Conservation (phyloP, 2,888 invertebrate genomes). For the Bruchidius siliquastri region DNA sequence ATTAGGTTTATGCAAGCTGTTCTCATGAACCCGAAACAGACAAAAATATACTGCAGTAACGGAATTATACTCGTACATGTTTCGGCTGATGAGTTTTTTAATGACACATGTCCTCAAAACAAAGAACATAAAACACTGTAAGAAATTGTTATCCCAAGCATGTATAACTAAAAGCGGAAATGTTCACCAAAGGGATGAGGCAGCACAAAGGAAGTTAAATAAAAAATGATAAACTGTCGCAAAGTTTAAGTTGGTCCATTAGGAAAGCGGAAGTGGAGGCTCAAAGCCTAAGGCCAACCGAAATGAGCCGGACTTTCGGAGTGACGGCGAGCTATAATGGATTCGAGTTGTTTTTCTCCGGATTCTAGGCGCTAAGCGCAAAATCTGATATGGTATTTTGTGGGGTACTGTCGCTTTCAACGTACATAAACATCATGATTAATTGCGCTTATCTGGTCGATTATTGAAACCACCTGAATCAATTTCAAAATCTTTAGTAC, state of each 20-base stretch:
- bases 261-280: conserved; percentile 10
- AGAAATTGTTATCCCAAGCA: background rate
- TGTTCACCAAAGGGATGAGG: background rate
- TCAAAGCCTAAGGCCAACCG: conserved; percentile 18
- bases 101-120: too few relatives aligned
- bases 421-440: too few relatives aligned
- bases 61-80: too few relatives aligned
- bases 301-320: conserved; percentile 31
- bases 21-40: too few relatives aligned
- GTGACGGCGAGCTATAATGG: conserved; percentile 34
- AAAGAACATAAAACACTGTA: too few relatives aligned
- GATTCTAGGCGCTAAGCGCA: background rate
- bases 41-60: too few relatives aligned
- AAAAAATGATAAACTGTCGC: conserved; percentile 14
- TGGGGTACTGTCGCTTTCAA: too few relatives aligned
- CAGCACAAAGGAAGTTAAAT: background rate
- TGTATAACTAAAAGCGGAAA: background rate
- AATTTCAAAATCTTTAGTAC: too few relatives aligned
- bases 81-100: too few relatives aligned
- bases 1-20: too few relatives aligned
- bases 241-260: conserved; percentile 23
- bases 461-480: too few relatives aligned
- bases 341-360: conserved; percentile 34
- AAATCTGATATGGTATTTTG: background rate
- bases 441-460: too few relatives aligned